A percentile compares a stretch with the other conserved stretches of the same genome.
These are phyloP conservation scores for Lepidotrigona ventralis DNA, from an alignment of 1,140 invertebrate genomes.

Conservation along the genomic window DNA sequence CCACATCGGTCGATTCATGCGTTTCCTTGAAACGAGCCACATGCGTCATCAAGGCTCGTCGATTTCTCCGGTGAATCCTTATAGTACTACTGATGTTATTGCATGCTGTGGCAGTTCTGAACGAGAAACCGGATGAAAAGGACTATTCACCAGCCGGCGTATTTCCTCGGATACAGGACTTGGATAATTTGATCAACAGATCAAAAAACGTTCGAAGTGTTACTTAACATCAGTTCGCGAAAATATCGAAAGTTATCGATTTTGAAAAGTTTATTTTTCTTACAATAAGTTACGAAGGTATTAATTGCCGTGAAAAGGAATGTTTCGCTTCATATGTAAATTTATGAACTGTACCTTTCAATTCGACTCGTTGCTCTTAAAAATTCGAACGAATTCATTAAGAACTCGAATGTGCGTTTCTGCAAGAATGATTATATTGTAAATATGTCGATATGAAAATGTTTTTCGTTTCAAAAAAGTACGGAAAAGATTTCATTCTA, in stretches of 20 bases:
- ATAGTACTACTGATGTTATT: neutral
- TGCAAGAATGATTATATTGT: too few relatives aligned
- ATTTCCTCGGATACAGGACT: neutral
- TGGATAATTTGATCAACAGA: neutral
- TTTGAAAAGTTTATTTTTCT: neutral
- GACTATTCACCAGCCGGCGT: neutral
- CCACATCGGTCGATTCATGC: constrained; percentile 23
- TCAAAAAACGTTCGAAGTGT: neutral
- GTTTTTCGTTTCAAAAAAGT: neutral
- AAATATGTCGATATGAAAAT: neutral
- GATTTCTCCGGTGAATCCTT: constrained; percentile 34
- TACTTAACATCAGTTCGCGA: neutral
- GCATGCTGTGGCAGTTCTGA: neutral
- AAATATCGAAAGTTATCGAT: neutral
- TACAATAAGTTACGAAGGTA: neutral
- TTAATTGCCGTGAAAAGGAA: neutral
- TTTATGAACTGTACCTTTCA: too few relatives aligned
- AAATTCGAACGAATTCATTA: neutral
- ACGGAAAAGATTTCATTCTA: neutral
- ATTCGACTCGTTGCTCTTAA: neutral
- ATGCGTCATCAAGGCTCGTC: constrained; percentile 39
- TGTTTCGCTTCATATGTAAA: neutral
- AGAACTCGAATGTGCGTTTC: neutral
- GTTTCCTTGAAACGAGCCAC: constrained; percentile 26
- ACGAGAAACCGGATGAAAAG: constrained; percentile 2